phyloP scores from a whole-genome alignment of 1,140 invertebrate genomes.

The Hycleus cichorii region DNA sequence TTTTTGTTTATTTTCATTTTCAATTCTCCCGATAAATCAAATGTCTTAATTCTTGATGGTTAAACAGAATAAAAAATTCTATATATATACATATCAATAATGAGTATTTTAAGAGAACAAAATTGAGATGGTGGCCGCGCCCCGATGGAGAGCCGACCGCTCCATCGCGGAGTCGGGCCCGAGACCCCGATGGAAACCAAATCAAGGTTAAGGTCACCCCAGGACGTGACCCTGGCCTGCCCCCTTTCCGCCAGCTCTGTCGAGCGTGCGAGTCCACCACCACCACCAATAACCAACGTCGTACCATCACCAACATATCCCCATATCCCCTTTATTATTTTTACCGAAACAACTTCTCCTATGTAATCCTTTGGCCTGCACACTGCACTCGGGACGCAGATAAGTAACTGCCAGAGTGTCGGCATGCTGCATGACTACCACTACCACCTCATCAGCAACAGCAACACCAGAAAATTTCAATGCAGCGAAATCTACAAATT shows the following conservation, averaged over 20 bases:
- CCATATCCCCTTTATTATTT: too few relatives aligned
- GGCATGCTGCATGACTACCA: slow-evolving; percentile 31
- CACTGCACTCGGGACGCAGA: slow-evolving; percentile 30
- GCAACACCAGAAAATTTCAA: too few relatives aligned
- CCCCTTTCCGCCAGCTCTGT: slow-evolving; percentile 33
- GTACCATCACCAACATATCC: too few relatives aligned
- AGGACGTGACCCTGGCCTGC: slow-evolving; percentile 52
- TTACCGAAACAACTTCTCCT: neutral
- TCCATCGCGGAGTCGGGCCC: slow-evolving; percentile 39
- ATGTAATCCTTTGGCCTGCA: slow-evolving; percentile 10
- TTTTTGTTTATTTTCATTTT: too few relatives aligned
- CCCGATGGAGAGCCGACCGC: slow-evolving; percentile 20
- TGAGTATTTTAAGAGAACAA: too few relatives aligned
- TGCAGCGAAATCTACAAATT: too few relatives aligned
- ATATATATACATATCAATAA: too few relatives aligned
- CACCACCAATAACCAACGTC: neutral
- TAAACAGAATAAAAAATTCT: too few relatives aligned
- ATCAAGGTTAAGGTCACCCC: slow-evolving; percentile 60
- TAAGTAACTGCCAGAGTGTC: slow-evolving; percentile 35
- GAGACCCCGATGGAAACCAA: slow-evolving; percentile 62
- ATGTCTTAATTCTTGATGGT: too few relatives aligned
- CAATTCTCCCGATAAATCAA: too few relatives aligned
- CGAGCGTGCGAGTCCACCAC: slow-evolving; percentile 34
- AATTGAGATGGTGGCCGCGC: slow-evolving; percentile 17
- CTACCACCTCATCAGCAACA: too few relatives aligned